These are phyloP conservation scores for Aphelinus certus DNA, from an alignment of 1,140 invertebrate species.

Conservation along the genomic window DNA sequence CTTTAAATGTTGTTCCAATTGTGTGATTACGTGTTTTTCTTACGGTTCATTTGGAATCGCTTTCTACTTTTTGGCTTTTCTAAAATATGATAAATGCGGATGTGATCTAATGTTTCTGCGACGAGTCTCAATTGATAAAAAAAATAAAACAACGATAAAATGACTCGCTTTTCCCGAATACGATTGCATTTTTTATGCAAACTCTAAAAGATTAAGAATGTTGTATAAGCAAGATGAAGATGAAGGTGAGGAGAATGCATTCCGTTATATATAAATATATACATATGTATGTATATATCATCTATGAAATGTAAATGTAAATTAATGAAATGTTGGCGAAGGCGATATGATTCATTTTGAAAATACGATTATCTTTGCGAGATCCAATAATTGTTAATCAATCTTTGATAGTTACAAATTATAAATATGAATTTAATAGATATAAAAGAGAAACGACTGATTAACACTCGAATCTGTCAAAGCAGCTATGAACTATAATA, in stretches of 20 bases:
- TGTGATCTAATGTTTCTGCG: constrained; percentile 54
- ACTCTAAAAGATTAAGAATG: too few relatives aligned
- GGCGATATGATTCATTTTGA: constrained; percentile 9
- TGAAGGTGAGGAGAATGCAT: constrained; percentile 2
- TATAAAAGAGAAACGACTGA: too few relatives aligned
- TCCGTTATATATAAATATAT: constrained; percentile 4
- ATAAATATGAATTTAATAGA: too few relatives aligned
- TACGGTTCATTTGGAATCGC: constrained; percentile 63
- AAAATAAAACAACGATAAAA: too few relatives aligned
- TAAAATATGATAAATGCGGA: constrained; percentile 66
- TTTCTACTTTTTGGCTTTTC: constrained; percentile 69
- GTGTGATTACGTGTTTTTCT: constrained; percentile 57
- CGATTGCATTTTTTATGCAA: too few relatives aligned
- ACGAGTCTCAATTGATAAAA: too few relatives aligned
- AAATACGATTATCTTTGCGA: neutral
- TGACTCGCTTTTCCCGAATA: too few relatives aligned
- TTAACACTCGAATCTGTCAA: too few relatives aligned
- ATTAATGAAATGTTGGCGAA: neutral
- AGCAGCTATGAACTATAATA: too few relatives aligned
- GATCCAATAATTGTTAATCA: neutral
- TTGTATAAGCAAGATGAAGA: constrained; percentile 34
- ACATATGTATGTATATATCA: neutral
- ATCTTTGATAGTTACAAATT: too few relatives aligned
- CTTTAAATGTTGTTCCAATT: constrained; percentile 68
- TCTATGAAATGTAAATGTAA: too few relatives aligned